Base-by-base conservation (phyloP, 2,888 invertebrate species). In the Euzetes globulus region DNA sequence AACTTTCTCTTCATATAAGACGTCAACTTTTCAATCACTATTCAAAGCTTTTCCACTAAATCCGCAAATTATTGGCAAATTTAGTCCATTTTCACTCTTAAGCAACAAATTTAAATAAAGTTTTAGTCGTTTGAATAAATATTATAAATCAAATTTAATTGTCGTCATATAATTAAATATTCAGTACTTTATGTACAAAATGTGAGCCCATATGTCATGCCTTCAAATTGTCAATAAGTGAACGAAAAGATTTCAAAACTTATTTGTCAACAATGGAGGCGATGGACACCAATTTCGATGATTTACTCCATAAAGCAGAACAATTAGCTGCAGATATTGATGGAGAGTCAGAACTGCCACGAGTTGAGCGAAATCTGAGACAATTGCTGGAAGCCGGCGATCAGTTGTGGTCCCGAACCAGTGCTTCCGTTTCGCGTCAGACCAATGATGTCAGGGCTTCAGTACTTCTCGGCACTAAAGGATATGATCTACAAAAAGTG, bases 351-450 rank as follows among this genome's bases (percentile, higher is more conserved):
- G 94, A 94, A 80, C 80, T 87, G 33, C 86, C 86, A 1, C 79
- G 85, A 81, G 92, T 96, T 3, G 93, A 95, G 80, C 86, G 96
- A 77, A 94, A 94, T 77, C 85, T 96, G 72, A 88, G 91, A 17
- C 96, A 97, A 85, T 91, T 97, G 63, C 84, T 93, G 68, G 94
- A 96, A 82, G 94, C 92, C 13, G 93, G 92, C 0, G 90, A 92
- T 80, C 91, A 93, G 81, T 84, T 96, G 47, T 92, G 93, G 85
- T 89, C 91, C 3, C 87, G 91, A 81, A 91, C 94, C 25, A 90
- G 92, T 22, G 88, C 90, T 76, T 91, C 91, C 17, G 74, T 75
- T 19, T 82, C 81, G 72, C 81, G 82, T 77, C 89, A 92, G 37
- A 91, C 92, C 80, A 81, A 81, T 29, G 94, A 95, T 83, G 90